phyloP scores from a whole-genome alignment of 2,797 vertebrate species.

The Lepilemur septentrionalis region DNA sequence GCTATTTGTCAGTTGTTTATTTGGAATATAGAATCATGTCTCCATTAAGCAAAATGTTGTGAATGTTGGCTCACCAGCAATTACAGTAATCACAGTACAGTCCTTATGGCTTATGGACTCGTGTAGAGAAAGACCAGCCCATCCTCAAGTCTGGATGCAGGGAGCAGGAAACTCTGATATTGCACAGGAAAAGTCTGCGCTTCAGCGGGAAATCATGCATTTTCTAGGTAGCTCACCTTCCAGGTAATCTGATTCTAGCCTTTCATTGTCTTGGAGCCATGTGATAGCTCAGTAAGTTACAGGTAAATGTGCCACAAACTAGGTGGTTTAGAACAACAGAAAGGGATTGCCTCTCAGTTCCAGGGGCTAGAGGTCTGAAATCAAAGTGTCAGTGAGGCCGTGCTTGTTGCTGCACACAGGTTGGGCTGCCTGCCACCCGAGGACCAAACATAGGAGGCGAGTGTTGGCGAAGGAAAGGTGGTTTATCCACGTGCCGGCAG shows the following conservation, averaged over 20 bases:
- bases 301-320: background rate
- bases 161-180: too few relatives aligned
- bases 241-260: too few relatives aligned
- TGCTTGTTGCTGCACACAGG: background rate
- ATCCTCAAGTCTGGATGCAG: background rate
- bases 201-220: rapidly evolving
- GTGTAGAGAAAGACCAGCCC: background rate
- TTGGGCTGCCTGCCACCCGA: background rate
- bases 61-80: background rate
- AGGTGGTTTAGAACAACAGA: background rate
- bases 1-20: background rate
- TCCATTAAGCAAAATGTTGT: background rate
- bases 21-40: background rate
- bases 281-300: background rate
- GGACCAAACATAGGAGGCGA: background rate
- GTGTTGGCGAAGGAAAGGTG: background rate
- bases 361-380: background rate
- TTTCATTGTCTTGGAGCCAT: background rate
- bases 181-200: background rate
- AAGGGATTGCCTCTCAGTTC: background rate
- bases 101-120: background rate
- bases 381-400: too few relatives aligned
- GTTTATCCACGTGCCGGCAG: background rate
- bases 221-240: too few relatives aligned
- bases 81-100: too few relatives aligned